Conservation (phyloP, 2,113 vertebrate species). For the Bujurquina vittata region DNA sequence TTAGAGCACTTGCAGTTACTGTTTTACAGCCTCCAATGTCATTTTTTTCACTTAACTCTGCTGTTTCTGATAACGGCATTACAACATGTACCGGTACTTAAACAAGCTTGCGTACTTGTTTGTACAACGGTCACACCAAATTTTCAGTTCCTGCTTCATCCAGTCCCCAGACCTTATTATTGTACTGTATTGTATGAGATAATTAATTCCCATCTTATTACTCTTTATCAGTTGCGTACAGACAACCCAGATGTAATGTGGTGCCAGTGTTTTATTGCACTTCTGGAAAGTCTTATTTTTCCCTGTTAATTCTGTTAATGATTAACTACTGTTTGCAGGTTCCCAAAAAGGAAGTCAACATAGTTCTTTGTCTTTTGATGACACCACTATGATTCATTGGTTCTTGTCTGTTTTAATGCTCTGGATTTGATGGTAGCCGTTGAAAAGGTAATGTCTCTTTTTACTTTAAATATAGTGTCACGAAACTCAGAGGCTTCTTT, state of each 20-base stretch:
- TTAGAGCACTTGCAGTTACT: neutral
- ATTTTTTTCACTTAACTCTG: neutral
- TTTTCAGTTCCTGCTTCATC: neutral
- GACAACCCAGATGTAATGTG: neutral
- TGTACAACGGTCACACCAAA: neutral
- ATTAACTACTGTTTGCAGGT: conserved; percentile 27
- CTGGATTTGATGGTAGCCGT: neutral
- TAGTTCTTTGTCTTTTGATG: fast-evolving
- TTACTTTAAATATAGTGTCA: neutral
- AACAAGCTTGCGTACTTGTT: neutral
- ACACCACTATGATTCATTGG: neutral
- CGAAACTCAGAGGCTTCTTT: neutral
- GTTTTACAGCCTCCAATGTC: neutral
- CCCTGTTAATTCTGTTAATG: neutral
- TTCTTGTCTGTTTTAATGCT: neutral
- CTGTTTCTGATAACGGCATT: neutral
- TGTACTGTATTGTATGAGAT: neutral
- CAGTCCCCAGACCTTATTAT: neutral
- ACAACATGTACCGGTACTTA: neutral
- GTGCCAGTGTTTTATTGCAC: neutral
- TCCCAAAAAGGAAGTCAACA: neutral
- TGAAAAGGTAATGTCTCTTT: conserved; percentile 23
- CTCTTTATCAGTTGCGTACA: neutral
- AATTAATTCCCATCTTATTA: neutral
- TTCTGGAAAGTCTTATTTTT: neutral